Base-by-base conservation (phyloP, 2,797 vertebrate genomes). In the Cirrhinus molitorella region DNA sequence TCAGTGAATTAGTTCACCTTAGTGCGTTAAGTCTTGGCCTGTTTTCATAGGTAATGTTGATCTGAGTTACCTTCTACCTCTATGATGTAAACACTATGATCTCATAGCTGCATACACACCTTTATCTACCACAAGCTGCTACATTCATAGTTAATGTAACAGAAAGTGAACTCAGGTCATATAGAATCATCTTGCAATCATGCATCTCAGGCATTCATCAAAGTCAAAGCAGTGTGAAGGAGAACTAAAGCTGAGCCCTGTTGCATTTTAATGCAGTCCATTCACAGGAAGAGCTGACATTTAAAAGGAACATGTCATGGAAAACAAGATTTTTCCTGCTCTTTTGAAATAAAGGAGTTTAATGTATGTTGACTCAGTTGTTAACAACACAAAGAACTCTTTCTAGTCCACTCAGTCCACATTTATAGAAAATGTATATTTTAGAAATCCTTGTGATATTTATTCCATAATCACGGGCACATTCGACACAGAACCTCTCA, bases 141-240 rank as follows among this genome's bases (percentile, higher is more conserved):
- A 43, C 37, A 47, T 14, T 0, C 40, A 28, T 81, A 45, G 51
- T 57, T 45, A 49, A 43, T 81, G 40, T 45, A 14, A 40, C 7
- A 28, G 47, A 68, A 70, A 57, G 14, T 72, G 6, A 59, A 23
- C 12, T 45, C 19, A 72, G 25, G 23, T 59, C 25, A 63, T 37
- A 16, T 28, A 49, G 13, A 66, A 71, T 72, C 13, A 49, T 49
- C 59, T n/a, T 78, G 25, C 28, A 66, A 61, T 43, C 53, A 72
- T 80, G 47, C 78, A 59, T 59, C 51, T 59, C 53, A 45, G 43
- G 14, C 43, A 19, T 72, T 72, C 21, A 72, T 72, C 68, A 37
- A 67, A 81, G 68, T 73, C 43, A 81, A 49, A 81, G 11, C 21
- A 34, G 43, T 37, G 40, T 63, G 28, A 63, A 59, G n/a, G 53